Percentiles rank a stretch among this genome's conserved stretches.
Evolutionary conservation across 2,888 invertebrate species (phyloP).

Genomic region (Idaea aversata): DNA sequence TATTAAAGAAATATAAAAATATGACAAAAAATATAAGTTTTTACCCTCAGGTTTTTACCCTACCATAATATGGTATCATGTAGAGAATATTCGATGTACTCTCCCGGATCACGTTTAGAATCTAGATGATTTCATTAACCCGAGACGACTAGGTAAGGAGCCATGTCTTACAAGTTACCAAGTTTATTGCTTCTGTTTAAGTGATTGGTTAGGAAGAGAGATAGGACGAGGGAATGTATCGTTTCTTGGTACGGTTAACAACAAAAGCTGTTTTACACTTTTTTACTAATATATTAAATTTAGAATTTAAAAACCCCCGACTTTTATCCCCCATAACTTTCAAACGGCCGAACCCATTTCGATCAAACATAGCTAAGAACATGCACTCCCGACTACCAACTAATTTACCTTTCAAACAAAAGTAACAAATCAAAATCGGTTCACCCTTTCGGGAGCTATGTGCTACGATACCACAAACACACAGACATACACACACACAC

Average conservation of each 20-base stretch:
- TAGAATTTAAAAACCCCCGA: too few species aligned
- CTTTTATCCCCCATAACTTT: too few species aligned
- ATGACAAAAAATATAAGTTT: background rate
- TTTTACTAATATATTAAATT: too few species aligned
- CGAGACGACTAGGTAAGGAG: background rate
- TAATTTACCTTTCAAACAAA: too few species aligned
- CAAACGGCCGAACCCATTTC: too few species aligned
- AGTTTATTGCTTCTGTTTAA: background rate
- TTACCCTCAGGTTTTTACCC: background rate
- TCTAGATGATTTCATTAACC: background rate
- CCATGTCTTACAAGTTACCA: background rate
- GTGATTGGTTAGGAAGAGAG: background rate
- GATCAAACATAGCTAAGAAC: too few species aligned
- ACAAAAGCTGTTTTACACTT: background rate
- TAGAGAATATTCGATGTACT: background rate
- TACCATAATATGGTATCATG: background rate
- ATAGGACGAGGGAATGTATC: background rate
- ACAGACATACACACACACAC: too few species aligned
- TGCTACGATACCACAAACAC: too few species aligned
- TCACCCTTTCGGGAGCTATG: too few species aligned
- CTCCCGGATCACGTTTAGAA: background rate
- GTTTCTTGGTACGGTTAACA: background rate
- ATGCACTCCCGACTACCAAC: too few species aligned
- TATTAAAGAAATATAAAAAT: too few species aligned
- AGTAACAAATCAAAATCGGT: too few species aligned